Evolutionary conservation across 2,888 invertebrate genomes (phyloP), one percentile per base, ranked within the genome.

Genomic region (Drosophila falleni): DNA sequence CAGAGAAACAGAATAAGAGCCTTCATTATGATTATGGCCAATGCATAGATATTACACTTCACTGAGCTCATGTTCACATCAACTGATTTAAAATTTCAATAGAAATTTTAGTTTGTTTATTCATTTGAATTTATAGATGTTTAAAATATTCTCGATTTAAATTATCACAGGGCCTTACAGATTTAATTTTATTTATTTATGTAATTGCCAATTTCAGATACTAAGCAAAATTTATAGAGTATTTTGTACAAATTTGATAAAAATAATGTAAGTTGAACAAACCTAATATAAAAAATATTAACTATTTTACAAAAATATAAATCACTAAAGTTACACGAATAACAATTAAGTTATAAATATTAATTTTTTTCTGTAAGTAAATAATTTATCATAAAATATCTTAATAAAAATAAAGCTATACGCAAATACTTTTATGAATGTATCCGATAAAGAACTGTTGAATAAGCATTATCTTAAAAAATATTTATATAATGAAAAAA

Each of bases 11-110:
- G n/a, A 58, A 58, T 60, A 59, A 59, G 35, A 16, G 15, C 29
- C n/a, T 56, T 41, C 50, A 55, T 63, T 67, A 46, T 72, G 47
- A 50, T 74, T 59, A 59, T 41, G 41, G 26, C 46, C 49, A 51
- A 39, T 54, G 47, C 46, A 65, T 39, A 61, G 50, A 58, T 47
- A 74, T 49, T 62, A 44, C 70, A 55, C 16, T 70, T 44, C 41
- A 23, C 39, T 78, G 68, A 60, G 23, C 39, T 44, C 19, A 23
- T n/a, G 11, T n/a, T 16, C 42, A 33, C 58, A 53, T 58, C 53
- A 67, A 50, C 4, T 39, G 41, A 51, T 51, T 60, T 23, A 3
- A 15, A 23, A 15, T 33, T 19, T 15, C 2, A 54, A 42, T 54
- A 50, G 62, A 5, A 15, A 29, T 26, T 15, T 15, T n/a, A 15